Conservation (phyloP, 1,140 invertebrate species). For the Lepidotrigona ventralis region DNA sequence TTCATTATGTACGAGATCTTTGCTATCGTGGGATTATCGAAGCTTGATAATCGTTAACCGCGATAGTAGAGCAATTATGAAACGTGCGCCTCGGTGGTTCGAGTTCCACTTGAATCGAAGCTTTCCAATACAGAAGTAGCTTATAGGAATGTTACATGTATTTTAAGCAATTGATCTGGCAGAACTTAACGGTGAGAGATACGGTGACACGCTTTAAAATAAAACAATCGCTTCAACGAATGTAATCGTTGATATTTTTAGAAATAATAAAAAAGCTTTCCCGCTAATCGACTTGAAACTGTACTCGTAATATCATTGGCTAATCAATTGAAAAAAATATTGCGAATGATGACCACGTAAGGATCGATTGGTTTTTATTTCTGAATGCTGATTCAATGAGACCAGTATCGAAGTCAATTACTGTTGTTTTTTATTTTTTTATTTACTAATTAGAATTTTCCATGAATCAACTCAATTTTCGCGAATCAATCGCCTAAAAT, state of each 20-base stretch:
- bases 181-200: neutral
- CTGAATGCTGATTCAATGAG: neutral
- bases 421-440: slow-evolving; percentile 15
- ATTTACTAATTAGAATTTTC: slow-evolving; percentile 38
- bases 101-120: neutral
- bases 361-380: neutral
- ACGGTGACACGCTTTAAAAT: neutral
- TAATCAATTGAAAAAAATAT: neutral
- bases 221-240: slow-evolving; percentile 7
- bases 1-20: neutral
- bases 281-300: neutral
- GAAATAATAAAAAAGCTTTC: neutral
- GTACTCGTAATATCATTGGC: neutral
- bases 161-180: neutral
- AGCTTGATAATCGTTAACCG: neutral
- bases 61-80: neutral
- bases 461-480: slow-evolving; percentile 19
- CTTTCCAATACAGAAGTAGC: neutral
- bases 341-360: neutral
- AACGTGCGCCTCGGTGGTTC: neutral
- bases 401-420: no score
- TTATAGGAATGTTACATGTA: neutral
- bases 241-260: neutral
- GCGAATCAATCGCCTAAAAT: slow-evolving; percentile 10
- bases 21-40: neutral